A percentile compares a stretch with the other conserved stretches of the same genome.
Conservation (phyloP, 2,888 invertebrate species). For the Pogonocherus hispidulus region DNA sequence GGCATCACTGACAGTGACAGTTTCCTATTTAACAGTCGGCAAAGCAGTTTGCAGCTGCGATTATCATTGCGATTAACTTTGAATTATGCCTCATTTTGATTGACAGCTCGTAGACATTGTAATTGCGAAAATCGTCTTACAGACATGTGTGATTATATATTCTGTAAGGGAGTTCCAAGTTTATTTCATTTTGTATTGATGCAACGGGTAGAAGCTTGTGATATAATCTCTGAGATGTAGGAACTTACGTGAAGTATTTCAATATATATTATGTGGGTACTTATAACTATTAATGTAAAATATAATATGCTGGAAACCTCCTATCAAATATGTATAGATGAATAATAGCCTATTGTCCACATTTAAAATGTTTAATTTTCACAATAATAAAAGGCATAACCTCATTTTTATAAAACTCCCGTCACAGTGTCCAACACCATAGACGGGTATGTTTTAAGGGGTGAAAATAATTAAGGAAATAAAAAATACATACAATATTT, state of each 20-base stretch:
- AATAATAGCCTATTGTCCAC: no score
- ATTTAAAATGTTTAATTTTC: no score
- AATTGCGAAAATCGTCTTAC: slow-evolving; percentile 51
- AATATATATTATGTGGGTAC: neutral
- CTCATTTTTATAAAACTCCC: no score
- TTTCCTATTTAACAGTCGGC: slow-evolving; percentile 46
- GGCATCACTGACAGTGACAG: slow-evolving; percentile 45
- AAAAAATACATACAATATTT: no score
- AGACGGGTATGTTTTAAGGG: no score
- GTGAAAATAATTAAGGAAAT: no score
- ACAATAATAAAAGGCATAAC: no score
- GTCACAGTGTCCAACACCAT: no score
- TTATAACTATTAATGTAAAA: no score
- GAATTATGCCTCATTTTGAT: slow-evolving; percentile 49
- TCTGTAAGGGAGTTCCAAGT: neutral
- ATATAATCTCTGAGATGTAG: neutral
- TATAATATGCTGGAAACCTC: no score
- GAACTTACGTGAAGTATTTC: neutral
- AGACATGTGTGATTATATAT: slow-evolving; percentile 21
- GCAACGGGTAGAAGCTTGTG: neutral
- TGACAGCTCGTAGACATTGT: slow-evolving; percentile 48
- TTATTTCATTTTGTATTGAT: neutral
- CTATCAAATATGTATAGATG: no score
- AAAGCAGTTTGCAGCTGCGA: slow-evolving; percentile 38
- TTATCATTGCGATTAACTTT: slow-evolving; percentile 45